Percentiles rank a stretch among this genome's conserved stretches.
phyloP scores from a whole-genome alignment of 2,797 vertebrate species.

The Mormyrus proboscirostris region DNA sequence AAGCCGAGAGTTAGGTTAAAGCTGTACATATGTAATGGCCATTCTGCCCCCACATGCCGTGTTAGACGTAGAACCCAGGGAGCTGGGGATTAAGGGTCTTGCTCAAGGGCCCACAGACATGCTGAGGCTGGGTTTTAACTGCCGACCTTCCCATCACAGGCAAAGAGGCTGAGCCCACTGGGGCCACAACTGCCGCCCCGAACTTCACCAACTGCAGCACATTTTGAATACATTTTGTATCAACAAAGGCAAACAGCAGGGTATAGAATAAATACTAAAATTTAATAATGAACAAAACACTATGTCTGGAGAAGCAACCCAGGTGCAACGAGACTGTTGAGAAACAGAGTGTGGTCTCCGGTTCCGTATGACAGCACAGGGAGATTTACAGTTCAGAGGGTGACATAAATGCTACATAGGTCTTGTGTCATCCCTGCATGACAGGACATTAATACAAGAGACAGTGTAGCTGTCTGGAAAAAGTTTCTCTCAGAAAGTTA shows the following conservation, averaged over 20 bases:
- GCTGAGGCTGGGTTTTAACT: background rate
- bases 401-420: background rate
- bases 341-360: background rate
- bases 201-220: background rate
- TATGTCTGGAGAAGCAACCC: background rate
- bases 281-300: background rate
- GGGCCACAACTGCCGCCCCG: background rate
- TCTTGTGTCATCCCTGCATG: background rate
- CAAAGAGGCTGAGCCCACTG: background rate
- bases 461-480: background rate
- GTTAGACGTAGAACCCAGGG: background rate
- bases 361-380: background rate
- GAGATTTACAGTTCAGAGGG: background rate
- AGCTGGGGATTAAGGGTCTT: background rate
- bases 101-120: background rate
- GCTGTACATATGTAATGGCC: background rate
- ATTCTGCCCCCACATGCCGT: background rate
- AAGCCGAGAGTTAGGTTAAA: background rate
- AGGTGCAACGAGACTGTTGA: background rate
- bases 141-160: background rate
- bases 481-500: background rate
- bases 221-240: background rate
- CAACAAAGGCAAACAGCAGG: background rate
- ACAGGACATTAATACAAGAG: background rate
- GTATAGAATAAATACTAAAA: background rate